Evolutionary conservation across 2,797 vertebrate species (phyloP).

Genomic region (Gambusia yucatana): DNA sequence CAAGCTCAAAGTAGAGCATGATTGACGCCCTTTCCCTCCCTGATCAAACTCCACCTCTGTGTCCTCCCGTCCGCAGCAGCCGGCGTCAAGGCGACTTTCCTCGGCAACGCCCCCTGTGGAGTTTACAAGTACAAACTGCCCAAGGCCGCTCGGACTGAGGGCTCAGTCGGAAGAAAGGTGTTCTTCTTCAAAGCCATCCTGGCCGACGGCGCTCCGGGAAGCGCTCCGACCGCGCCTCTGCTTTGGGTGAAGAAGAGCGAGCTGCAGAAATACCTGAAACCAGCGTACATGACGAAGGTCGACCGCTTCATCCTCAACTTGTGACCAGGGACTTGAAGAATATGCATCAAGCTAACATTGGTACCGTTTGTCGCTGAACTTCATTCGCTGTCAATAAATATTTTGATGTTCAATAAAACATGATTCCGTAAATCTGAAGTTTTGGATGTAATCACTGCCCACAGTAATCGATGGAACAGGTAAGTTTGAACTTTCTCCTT

Average conservation of each 20-base stretch:
- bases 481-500: not conserved
- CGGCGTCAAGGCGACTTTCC: slow-evolving; percentile 85
- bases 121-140: slow-evolving; percentile 97
- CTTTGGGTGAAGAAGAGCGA: slow-evolving; percentile 92
- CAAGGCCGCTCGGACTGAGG: slow-evolving; percentile 80
- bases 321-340: slow-evolving; percentile 65
- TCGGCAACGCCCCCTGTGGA: slow-evolving; percentile 93
- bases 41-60: slow-evolving; percentile 23
- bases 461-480: not conserved
- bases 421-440: slow-evolving; percentile 9
- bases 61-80: slow-evolving; percentile 73
- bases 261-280: slow-evolving; percentile 88
- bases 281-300: slow-evolving; percentile 88
- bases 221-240: slow-evolving; percentile 51
- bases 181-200: slow-evolving; percentile 98
- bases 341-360: not conserved
- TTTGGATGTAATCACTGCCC: not conserved
- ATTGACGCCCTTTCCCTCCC: slow-evolving; percentile 21
- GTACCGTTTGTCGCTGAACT: slow-evolving; percentile 5
- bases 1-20: not conserved
- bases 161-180: slow-evolving; percentile 86
- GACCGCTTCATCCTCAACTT: slow-evolving; percentile 84
- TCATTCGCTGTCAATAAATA: slow-evolving; percentile 14
- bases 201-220: slow-evolving; percentile 61
- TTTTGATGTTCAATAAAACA: slow-evolving; percentile 7